Base-by-base conservation (phyloP, 2,113 vertebrate species). In the Chaenocephalus aceratus region DNA sequence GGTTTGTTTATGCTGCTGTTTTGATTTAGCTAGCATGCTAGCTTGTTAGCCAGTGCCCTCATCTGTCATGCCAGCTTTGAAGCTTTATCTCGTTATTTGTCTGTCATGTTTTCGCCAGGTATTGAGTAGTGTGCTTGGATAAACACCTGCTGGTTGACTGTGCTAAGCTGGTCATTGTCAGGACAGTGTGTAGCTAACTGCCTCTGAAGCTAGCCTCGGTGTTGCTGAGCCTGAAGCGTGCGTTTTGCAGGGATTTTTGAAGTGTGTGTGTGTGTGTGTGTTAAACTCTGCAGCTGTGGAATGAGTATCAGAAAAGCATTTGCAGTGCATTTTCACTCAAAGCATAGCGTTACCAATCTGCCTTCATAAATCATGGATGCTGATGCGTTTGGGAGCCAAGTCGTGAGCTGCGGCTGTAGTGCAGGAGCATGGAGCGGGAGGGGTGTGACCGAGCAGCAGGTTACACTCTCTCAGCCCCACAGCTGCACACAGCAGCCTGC, bases 1-100 rank as follows among this genome's bases (percentile, higher is more conserved):
- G 65, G 70, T 82, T 90, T 82, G 85, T 91, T 91, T 88, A 60
- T 84, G 79, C 84, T 52, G 77, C 85, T 89, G 86, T 90, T 89
- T 86, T 84, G 84, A 79, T 91, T 85, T 85, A 64, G 72, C 79
- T 84, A 61, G 61, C 70, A 48, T 26, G 74, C 68, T 80, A 87
- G 75, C 60, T n/a, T 12, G 78, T 79, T 84, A 90, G 83, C 90
- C 80, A 58, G 76, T 82, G 77, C 73, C 34, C 36, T 86, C 74
- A 77, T 80, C 75, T 86, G 80, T 87, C 83, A 89, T 71, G 56
- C 2, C 26, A 45, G 65, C 36, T 81, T n/a, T 46, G 69, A 53
- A 60, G 72, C 66, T 58, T 5, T 2, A 21, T 15, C 16, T 48
- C 36, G 53, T 26, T 56, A 6, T 36, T 36, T 44, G 6, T 45